Evolutionary conservation across 2,888 invertebrate genomes (phyloP).

Genomic region (Drosophila neonasuta): DNA sequence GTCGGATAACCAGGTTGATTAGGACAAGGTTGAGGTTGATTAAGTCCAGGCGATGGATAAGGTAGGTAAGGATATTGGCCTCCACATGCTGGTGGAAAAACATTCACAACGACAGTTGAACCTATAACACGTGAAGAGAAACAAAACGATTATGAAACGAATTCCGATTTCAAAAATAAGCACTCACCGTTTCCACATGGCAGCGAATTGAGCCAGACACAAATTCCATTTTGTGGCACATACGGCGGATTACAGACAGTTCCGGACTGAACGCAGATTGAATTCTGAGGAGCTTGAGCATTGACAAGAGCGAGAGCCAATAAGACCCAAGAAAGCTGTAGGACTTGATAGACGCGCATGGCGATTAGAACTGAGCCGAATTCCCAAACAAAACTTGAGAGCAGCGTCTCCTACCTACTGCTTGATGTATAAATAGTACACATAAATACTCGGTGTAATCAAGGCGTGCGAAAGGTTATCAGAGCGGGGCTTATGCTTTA

Average conservation of each 20-base stretch:
- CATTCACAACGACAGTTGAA: slow-evolving; percentile 16
- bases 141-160: not conserved
- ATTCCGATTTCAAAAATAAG: not conserved
- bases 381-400: not conserved
- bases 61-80: not conserved
- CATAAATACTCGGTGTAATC: slow-evolving; percentile 6
- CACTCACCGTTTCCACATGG: slow-evolving; percentile 37
- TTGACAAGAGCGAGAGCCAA: slow-evolving; percentile 14
- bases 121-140: slow-evolving; percentile 24
- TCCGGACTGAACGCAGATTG: slow-evolving; percentile 18
- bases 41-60: slow-evolving; percentile 2
- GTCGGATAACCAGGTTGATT: slow-evolving; percentile 15
- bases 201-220: slow-evolving; percentile 19
- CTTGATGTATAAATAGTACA: not conserved
- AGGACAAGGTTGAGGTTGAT: slow-evolving; percentile 12
- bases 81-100: not conserved
- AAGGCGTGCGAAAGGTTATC: slow-evolving; percentile 55
- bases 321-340: slow-evolving; percentile 39
- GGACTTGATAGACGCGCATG: slow-evolving; percentile 52
- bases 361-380: slow-evolving; percentile 52
- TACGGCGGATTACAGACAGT: slow-evolving; percentile 35
- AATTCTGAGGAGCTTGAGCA: slow-evolving; percentile 30
- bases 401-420: not conserved
- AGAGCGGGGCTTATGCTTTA: slow-evolving; percentile 38
- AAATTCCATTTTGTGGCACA: slow-evolving; percentile 41